phyloP scores from a whole-genome alignment of 92 coral and sea anemone species.

The Porites evermanni region DNA sequence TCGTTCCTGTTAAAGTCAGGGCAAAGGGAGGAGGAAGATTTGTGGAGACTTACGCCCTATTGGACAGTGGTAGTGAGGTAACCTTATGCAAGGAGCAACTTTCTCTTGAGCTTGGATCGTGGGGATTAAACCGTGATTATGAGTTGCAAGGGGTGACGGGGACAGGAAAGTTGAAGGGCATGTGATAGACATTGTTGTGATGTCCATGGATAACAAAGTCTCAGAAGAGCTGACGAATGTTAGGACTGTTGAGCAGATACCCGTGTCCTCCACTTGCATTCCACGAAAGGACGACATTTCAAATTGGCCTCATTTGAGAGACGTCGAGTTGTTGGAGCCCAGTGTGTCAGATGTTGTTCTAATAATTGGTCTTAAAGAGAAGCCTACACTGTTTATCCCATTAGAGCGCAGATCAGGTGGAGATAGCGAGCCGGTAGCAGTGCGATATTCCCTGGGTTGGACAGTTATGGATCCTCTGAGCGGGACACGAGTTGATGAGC shows the following conservation, averaged over 20 bases:
- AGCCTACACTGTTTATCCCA: constrained; percentile 52
- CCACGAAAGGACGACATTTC: constrained; percentile 42
- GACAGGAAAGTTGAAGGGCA: constrained; percentile 39
- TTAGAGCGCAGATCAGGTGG: constrained; percentile 52
- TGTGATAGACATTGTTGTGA: not conserved
- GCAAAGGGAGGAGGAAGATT: too few relatives aligned
- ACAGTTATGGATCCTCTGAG: constrained; percentile 73
- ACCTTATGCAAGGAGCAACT: constrained; percentile 21
- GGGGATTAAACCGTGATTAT: constrained; percentile 29
- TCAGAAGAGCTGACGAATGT: constrained; percentile 60
- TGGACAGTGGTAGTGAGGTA: too few relatives aligned
- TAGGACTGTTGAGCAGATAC: constrained; percentile 71
- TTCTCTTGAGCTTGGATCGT: constrained; percentile 19
- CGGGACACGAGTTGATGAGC: constrained; percentile 17
- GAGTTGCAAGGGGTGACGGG: constrained; percentile 48
- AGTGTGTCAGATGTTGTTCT: constrained; percentile 27
- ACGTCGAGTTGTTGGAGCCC: constrained; percentile 21
- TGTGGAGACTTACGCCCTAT: too few relatives aligned
- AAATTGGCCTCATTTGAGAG: constrained; percentile 51
- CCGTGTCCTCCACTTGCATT: constrained; percentile 60
- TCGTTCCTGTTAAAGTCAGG: constrained; percentile 57
- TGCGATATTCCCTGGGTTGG: constrained; percentile 68
- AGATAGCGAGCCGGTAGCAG: constrained; percentile 48
- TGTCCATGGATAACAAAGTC: constrained; percentile 49
- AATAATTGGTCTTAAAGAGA: constrained; percentile 47